Conservation (phyloP, 1,140 invertebrate genomes). For the Holcopasites calliopsidis region DNA sequence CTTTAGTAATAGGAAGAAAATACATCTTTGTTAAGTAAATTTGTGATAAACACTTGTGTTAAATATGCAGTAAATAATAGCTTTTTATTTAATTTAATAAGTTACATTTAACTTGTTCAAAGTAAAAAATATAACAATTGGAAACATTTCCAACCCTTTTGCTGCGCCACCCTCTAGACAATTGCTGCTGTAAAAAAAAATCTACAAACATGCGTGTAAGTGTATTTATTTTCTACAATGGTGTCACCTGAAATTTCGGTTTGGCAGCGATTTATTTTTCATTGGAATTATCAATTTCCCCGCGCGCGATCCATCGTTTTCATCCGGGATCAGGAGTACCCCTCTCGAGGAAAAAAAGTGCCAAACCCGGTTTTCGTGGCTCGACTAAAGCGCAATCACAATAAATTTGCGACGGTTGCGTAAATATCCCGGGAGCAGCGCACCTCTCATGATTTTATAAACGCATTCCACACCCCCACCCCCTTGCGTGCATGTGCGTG, state of each 20-base stretch:
- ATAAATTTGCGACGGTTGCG: conserved; percentile 60
- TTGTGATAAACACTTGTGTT: too few relatives aligned
- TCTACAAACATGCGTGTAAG: too few relatives aligned
- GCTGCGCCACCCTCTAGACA: too few relatives aligned
- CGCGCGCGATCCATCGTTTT: conserved; percentile 32
- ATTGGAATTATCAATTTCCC: conserved; percentile 53
- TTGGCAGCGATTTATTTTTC: conserved; percentile 49
- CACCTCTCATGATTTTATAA: conserved; percentile 65
- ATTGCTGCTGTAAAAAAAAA: too few relatives aligned
- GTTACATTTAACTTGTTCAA: too few relatives aligned
- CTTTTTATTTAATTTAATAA: too few relatives aligned
- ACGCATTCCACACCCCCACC: conserved; percentile 1
- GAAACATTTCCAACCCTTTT: too few relatives aligned
- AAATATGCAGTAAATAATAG: too few relatives aligned
- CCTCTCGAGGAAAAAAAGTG: conserved; percentile 18
- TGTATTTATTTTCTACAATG: too few relatives aligned
- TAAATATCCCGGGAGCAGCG: conserved; percentile 58
- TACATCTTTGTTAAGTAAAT: too few relatives aligned
- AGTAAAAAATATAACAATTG: too few relatives aligned
- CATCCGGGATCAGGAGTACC: conserved; percentile 14
- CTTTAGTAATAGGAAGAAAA: neutral
- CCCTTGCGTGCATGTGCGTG: neutral
- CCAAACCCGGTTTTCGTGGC: conserved; percentile 26
- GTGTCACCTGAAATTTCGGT: too few relatives aligned
- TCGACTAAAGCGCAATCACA: conserved; percentile 55